Evolutionary conservation across 2,113 vertebrate genomes (phyloP), one percentile per base, ranked within the genome.

Genomic region (Cariama cristata): DNA sequence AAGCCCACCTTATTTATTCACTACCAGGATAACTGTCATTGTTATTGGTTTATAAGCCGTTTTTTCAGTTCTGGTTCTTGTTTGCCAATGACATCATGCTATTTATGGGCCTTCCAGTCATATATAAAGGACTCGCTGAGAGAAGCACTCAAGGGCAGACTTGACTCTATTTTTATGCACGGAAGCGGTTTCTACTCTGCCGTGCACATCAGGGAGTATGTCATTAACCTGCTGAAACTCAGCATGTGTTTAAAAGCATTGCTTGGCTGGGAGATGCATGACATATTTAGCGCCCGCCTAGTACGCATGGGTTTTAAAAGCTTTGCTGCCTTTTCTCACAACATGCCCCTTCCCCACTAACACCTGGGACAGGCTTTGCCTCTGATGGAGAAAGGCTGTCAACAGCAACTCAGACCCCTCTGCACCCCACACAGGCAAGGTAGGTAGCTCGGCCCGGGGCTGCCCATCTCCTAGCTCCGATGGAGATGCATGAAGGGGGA

Each of bases 401-500:
- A 14, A 11, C 53, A 24, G 14, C 0, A 0, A 26, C 21, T 28
- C 11, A 2, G 55, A 47, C 6, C 45, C 15, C 44, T 38, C 59
- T 26, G 9, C 8, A 16, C 6, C 44, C 12, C 47, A 13, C n/a
- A 40, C 21, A 33, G 53, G 30, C 28, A 42, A 27, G 47, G n/a
- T 15, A 17, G 32, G n/a, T 32, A 38, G 22, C 45, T 79, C 50
- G 42, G 40, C 55, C 40, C 3, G 0, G 5, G 4, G 13, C 63
- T 88, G 35, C 47, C 38, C 13, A 12, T 11, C 63, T 91, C 45
- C 35, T 30, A 50, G 4, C 47, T 44, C 15, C 40, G 21, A 35
- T 38, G 33, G 44, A 73, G 33, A 27, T 18, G 23, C 23, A 20
- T 5, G 8, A 52, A 42, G 24, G 27, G 74, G 47, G 49, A 83